Base-by-base conservation (phyloP, 2,797 vertebrate species). In the Margarornis squamiger region DNA sequence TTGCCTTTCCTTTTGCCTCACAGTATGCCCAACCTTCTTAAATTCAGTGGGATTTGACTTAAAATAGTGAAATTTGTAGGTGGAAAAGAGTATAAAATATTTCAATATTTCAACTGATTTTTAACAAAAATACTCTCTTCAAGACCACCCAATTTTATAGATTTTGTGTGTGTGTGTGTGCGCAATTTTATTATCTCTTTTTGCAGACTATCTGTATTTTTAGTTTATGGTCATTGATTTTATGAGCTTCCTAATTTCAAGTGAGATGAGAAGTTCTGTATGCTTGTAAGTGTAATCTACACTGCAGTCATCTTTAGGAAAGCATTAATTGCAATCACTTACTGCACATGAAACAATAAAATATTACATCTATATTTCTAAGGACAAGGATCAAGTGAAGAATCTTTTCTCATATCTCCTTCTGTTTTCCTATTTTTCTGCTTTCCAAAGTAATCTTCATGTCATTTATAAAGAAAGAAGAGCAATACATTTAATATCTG, bases 161-260 rank as follows among this genome's bases (percentile, higher is more conserved):
- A 59, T 7, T 18, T 71, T 71, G 18, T 17, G 41, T 41, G 39
- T 59, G 43, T 36, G 19, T 21, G 20, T 57, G 24, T 15, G 58
- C 70, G 29, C 20, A 21, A 58, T 43, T 87, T 94, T 91, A 89
- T 77, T 90, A 52, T 30, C 27, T 76, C 16, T 62, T 92, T 94
- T 89, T 92, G 71, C 73, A 92, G 73, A 84, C 73, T 81, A 66
- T 91, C 66, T 90, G 23, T 86, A 75, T 68, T 93, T 96, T 96
- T 83, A 72, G 57, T 86, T 95, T 94, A 90, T 90, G 73, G 66
- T 78, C 66, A 84, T 57, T 93, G 91, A 93, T 93, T 95, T 94
- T 96, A 96, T 51, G 34, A 78, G 58, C 41, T 84, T 81, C 46
- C 70, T 86, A 80, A 93, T 95, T 96, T 91, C 2, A 4, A 77